phyloP scores from a whole-genome alignment of 2,888 invertebrate species.

The Operophtera brumata region DNA sequence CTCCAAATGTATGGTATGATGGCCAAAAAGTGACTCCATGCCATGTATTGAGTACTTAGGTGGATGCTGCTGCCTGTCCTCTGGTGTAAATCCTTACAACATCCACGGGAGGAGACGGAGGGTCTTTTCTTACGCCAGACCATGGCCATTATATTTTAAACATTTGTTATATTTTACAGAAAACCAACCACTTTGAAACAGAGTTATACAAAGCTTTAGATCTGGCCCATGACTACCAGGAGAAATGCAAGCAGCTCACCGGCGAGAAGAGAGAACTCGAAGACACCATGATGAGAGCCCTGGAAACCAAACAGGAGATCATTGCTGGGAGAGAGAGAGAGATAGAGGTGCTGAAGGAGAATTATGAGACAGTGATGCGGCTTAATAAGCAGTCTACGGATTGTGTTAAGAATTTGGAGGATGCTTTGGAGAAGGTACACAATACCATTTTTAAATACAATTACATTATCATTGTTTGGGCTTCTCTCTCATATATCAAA shows the following conservation, averaged over 20 bases:
- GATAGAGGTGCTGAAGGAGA: constrained; percentile 70
- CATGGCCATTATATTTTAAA: too few relatives aligned
- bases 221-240: constrained; percentile 84
- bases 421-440: constrained; percentile 76
- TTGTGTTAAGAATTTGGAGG: constrained; percentile 81
- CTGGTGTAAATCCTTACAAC: too few relatives aligned
- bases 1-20: too few relatives aligned
- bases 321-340: constrained; percentile 60
- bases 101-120: too few relatives aligned
- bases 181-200: constrained; percentile 82
- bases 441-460: too few relatives aligned
- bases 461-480: too few relatives aligned
- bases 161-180: constrained; percentile 49
- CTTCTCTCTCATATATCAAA: too few relatives aligned
- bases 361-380: constrained; percentile 71
- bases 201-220: constrained; percentile 87
- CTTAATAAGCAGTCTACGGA: constrained; percentile 81
- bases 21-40: too few relatives aligned
- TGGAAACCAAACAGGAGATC: constrained; percentile 47
- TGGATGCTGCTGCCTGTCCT: too few relatives aligned
- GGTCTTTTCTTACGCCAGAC: too few relatives aligned
- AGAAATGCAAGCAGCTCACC: constrained; percentile 81
- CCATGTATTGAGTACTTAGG: too few relatives aligned
- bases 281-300: constrained; percentile 59
- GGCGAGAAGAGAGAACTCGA: constrained; percentile 66